These are phyloP conservation scores for Lagocephalus sceleratus DNA, from an alignment of 2,797 vertebrate genomes.

Conservation along the genomic window DNA sequence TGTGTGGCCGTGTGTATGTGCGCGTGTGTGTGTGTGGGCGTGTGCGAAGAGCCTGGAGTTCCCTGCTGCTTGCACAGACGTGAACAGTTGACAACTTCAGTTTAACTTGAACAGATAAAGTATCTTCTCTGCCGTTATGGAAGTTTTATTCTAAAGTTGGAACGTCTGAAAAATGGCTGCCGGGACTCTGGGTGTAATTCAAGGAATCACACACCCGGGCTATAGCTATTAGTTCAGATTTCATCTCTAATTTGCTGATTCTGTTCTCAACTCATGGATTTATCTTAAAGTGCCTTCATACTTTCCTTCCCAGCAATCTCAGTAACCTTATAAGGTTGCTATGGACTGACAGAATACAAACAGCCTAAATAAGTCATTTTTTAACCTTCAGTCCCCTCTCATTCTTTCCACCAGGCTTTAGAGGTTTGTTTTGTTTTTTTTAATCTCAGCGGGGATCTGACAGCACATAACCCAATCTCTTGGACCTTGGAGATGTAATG, in stretches of 20 bases:
- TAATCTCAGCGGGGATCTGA: background rate
- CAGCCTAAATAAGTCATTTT: background rate
- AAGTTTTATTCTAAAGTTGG: background rate
- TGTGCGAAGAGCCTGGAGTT: background rate
- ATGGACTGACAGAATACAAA: background rate
- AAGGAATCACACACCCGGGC: background rate
- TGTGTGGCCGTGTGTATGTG: no score
- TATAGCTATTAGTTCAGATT: no score
- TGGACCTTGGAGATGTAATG: background rate
- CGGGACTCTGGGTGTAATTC: background rate
- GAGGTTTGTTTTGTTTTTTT: no score
- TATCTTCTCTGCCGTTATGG: no score
- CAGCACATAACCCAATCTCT: background rate
- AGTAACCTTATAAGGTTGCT: background rate
- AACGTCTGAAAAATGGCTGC: background rate
- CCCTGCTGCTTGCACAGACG: slow-evolving; percentile 6
- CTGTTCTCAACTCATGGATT: no score
- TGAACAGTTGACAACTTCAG: background rate
- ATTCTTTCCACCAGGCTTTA: background rate
- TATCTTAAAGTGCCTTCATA: no score
- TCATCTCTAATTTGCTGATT: no score
- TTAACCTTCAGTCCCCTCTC: background rate
- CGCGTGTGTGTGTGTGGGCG: no score
- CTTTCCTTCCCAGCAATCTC: no score
- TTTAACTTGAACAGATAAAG: background rate